Evolutionary conservation across 2,888 invertebrate genomes (phyloP).

Genomic region (Caradrina kadenii): DNA sequence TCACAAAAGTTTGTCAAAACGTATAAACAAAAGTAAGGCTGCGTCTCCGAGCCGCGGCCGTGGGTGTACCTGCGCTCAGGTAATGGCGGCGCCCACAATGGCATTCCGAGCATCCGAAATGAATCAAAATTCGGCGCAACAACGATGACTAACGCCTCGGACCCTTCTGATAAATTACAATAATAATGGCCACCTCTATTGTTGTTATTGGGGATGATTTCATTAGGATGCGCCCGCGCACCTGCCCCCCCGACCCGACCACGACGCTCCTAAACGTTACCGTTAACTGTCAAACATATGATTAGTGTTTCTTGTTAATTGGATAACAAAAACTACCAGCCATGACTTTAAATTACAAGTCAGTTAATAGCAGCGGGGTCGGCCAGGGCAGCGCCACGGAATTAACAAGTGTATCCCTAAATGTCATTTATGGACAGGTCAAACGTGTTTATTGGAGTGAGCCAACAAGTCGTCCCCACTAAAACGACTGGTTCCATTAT

Average conservation of each 20-base stretch:
- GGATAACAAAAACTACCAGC: constrained; percentile 60
- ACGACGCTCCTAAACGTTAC: constrained; percentile 62
- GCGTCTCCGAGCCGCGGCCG: constrained; percentile 37
- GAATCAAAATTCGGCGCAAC: constrained; percentile 86
- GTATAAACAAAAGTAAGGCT: constrained; percentile 80
- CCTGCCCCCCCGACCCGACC: constrained; percentile 66
- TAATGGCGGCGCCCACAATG: constrained; percentile 85
- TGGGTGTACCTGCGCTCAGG: constrained; percentile 78
- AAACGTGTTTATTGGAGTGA: constrained; percentile 84
- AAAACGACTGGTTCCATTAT: constrained; percentile 85
- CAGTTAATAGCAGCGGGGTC: constrained; percentile 40
- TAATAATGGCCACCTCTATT: constrained; percentile 83
- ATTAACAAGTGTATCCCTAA: constrained; percentile 82
- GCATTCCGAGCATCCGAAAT: constrained; percentile 88
- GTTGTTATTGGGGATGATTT: constrained; percentile 87
- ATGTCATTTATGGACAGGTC: constrained; percentile 83
- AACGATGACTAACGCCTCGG: constrained; percentile 77
- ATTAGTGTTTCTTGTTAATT: constrained; percentile 69
- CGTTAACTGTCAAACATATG: constrained; percentile 77
- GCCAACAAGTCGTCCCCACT: constrained; percentile 79
- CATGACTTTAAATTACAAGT: constrained; percentile 49
- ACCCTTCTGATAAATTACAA: constrained; percentile 84
- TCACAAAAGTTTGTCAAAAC: constrained; percentile 84
- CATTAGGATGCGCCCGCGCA: constrained; percentile 82
- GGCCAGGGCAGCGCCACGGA: constrained; percentile 50